Conservation (phyloP, 2,888 invertebrate species). For the Lutraria lutraria region DNA sequence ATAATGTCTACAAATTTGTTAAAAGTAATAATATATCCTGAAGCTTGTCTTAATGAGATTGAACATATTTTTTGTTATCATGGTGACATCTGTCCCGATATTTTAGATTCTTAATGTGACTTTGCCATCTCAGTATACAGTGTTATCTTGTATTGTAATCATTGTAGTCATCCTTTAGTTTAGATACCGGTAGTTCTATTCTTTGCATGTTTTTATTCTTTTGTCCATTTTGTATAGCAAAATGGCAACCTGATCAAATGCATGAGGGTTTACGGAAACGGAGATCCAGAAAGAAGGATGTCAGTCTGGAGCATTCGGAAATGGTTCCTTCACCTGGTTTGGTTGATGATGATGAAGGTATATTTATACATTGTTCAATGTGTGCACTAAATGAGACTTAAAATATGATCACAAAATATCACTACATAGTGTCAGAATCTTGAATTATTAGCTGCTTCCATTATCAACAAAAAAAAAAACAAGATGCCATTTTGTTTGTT, state of each 20-base stretch:
- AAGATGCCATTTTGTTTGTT: neutral
- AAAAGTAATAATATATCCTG: too few species aligned
- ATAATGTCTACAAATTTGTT: too few species aligned
- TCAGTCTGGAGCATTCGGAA: neutral
- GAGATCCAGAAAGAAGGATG: neutral
- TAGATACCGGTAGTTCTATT: slow-evolving; percentile 12
- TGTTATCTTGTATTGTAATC: neutral
- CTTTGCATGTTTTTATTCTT: slow-evolving; percentile 35
- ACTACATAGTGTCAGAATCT: neutral
- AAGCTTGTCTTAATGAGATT: too few species aligned
- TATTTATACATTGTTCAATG: slow-evolving; percentile 1
- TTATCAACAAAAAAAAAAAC: neutral
- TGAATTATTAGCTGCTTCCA: too few species aligned
- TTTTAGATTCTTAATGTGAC: too few species aligned
- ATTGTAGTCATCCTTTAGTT: slow-evolving; percentile 2
- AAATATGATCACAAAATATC: neutral
- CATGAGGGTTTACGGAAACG: slow-evolving; percentile 30
- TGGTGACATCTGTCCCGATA: too few species aligned
- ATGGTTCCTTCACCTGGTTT: neutral
- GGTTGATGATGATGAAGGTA: slow-evolving; percentile 28
- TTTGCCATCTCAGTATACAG: neutral
- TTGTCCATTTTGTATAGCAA: slow-evolving; percentile 37
- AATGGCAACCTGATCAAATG: slow-evolving; percentile 1
- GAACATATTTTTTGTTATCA: too few species aligned
- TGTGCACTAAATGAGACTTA: neutral